Evolutionary conservation across 2,113 vertebrate species (phyloP), one percentile per base, ranked within the genome.

Genomic region (Chionodraco myersi): DNA sequence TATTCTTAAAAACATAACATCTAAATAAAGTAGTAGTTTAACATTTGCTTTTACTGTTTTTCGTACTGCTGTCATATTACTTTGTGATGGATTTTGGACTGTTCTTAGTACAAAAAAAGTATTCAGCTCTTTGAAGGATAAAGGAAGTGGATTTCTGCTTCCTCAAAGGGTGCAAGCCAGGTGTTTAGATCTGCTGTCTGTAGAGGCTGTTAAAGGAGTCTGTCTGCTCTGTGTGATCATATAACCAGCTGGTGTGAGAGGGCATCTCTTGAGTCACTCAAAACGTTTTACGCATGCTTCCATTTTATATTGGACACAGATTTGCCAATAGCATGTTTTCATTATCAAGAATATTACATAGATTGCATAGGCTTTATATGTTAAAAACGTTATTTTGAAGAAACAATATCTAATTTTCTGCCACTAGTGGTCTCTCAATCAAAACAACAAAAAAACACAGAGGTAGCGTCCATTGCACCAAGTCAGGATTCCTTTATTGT

Each of bases 141-240:
- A 45, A 54, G 9, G n/a, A 62, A 44, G 30, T 36, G 30, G n/a
- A 84, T 54, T 60, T 61, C 5, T 58, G 18, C 30, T 6, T 54
- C 45, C 64, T n/a, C n/a, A 48, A 30, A 30, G 30, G 30, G 30
- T 30, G 30, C 30, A 57, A 54, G 21, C 21, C 21, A 21, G 2
- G 60, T 18, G 10, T 68, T 62, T 15, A 68, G n/a, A 53, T 76
- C 52, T 68, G 26, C 34, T 70, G 74, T 48, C 49, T 62, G 5
- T 21, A n/a, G 49, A 34, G 26, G 23, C 49, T n/a, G 16, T 3
- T 67, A 48, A 49, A 54, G 21, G 47, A 15, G 44, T 58, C 58
- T n/a, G 30, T 49, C 30, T 59, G n/a, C 18, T 26, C 34, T 1
- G 0, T 45, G 12, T 62, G 60, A 62, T 71, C 12, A 11, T 68